Base-by-base conservation (phyloP, 2,113 vertebrate species). In the Phrynosoma platyrhinos region DNA sequence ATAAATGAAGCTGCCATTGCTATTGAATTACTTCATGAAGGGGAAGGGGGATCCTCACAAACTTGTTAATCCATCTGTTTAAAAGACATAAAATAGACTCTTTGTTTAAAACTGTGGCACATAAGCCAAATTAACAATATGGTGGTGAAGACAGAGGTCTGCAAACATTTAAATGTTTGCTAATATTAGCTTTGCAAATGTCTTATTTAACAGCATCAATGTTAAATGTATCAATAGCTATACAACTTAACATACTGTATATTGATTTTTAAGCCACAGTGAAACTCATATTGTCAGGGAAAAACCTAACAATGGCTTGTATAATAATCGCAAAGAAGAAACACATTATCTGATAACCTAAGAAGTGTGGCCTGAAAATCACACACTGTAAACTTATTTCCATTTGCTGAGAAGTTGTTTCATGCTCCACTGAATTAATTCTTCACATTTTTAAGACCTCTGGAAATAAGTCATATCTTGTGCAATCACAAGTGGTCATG, bases 261-360 rank as follows among this genome's bases (percentile, higher is more conserved):
- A 90, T 16, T 77, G 80, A 83, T 83, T 76, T 75, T 36, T 93
- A 94, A 92, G 32, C 71, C 69, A 93, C 66, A 91, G 66, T 68
- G 82, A 93, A 86, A 85, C 66, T 79, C 77, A 83, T 91, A 52
- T 92, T 96, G 90, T 87, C 86, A 91, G 20, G 23, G 76, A 90
- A 84, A 91, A 85, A 36, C 74, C 87, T 82, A 89, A 94, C 90
- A 75, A 92, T 32, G 79, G 55, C 47, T 89, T 90, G 74, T 84
- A 90, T 85, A 94, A 95, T 91, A 92, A 94, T 91, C 55, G 81
- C 13, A 85, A 90, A 91, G 94, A 93, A 91, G 94, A 92, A 94
- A 95, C 91, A 91, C 87, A 81, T 90, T 91, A 95, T 94, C 94
- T 94, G 94, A 95, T 92, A 95, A 92, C 89, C 88, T 81, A 77